Evolutionary conservation across 1,140 invertebrate genomes (phyloP).

Genomic region (Eurytemora carolleeae): DNA sequence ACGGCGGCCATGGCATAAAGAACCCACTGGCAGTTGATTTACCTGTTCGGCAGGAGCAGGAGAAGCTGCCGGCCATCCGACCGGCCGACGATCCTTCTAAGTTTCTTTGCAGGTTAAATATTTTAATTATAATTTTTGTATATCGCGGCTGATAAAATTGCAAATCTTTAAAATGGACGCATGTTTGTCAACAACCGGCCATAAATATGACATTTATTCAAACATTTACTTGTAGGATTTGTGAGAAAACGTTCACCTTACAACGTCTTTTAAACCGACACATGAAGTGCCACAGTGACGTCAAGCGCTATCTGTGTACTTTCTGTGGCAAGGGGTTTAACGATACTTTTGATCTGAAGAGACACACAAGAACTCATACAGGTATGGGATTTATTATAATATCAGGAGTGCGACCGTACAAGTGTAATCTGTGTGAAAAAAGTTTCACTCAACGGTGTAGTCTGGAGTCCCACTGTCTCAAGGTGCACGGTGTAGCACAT

Average conservation of each 20-base stretch:
- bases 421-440: slow-evolving; percentile 94
- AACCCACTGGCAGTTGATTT: slow-evolving; percentile 60
- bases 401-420: slow-evolving; percentile 85
- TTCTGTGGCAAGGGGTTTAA: slow-evolving; percentile 99
- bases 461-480: slow-evolving; percentile 89
- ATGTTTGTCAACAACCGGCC: too few species aligned
- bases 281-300: slow-evolving; percentile 96
- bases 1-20: slow-evolving; percentile 95
- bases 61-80: slow-evolving; percentile 22
- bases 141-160: too few species aligned
- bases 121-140: too few species aligned
- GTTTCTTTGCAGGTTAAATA: slow-evolving; percentile 9
- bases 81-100: slow-evolving; percentile 9
- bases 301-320: slow-evolving; percentile 93
- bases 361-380: slow-evolving; percentile 96
- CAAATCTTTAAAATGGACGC: too few species aligned
- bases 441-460: slow-evolving; percentile 98
- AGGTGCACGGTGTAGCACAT: slow-evolving; percentile 91
- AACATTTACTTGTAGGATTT: slow-evolving; percentile 74
- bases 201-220: too few species aligned
- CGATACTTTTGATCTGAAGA: slow-evolving; percentile 95
- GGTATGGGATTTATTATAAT: slow-evolving; percentile 34
- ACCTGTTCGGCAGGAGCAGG: slow-evolving; percentile 16
- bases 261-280: slow-evolving; percentile 91
- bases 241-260: slow-evolving; percentile 78